Evolutionary conservation across 2,113 vertebrate genomes (phyloP), one percentile per base, ranked within the genome.

Genomic region (Progne subis): DNA sequence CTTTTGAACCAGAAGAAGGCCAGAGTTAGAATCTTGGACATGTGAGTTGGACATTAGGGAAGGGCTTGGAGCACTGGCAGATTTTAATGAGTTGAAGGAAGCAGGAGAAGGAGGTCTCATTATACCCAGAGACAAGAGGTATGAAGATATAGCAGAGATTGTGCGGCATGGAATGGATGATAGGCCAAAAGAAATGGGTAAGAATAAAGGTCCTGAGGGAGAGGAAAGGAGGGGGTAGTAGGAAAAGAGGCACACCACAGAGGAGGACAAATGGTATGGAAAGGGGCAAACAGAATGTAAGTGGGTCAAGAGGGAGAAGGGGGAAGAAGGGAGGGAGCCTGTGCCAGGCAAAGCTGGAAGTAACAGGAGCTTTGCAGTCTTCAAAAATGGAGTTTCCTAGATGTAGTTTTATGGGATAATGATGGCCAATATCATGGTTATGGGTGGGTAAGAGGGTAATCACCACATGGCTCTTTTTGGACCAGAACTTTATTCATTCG

Each of bases 111-210:
- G 3, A 47, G 37, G 37, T 37, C 37, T 37, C 37, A 37, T 37
- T 37, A 37, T 37, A 37, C n/a, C 16, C 14, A 44, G 13, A 34
- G 25, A 70, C n/a, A 44, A 69, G 26, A n/a, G 7, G 2, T 55
- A 8, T 7, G 31, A 67, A 68, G 26, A 17, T 28, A 23, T 4
- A 31, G 24, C n/a, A 37, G 81, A 78, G 64, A 34, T 10, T 17
- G 5, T 17, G 24, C 0, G 0, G 10, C 44, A 31, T 60, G 37
- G 19, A 76, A 16, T 64, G 49, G 72, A 26, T 49, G 15, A 41
- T 2, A 75, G 41, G 25, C 41, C 41, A 43, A 63, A 86, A 81
- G 12, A 78, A 90, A 47, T 11, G 0, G 0, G 2, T 29, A 29
- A 74, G 32, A 50, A 34, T 32, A 47, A 94, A 47, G 20, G 37